Percentiles rank a stretch among this genome's conserved stretches.
These are phyloP conservation scores for Campopleginae sp. DNA, from an alignment of 2,888 invertebrate species.

Conservation along the genomic window DNA sequence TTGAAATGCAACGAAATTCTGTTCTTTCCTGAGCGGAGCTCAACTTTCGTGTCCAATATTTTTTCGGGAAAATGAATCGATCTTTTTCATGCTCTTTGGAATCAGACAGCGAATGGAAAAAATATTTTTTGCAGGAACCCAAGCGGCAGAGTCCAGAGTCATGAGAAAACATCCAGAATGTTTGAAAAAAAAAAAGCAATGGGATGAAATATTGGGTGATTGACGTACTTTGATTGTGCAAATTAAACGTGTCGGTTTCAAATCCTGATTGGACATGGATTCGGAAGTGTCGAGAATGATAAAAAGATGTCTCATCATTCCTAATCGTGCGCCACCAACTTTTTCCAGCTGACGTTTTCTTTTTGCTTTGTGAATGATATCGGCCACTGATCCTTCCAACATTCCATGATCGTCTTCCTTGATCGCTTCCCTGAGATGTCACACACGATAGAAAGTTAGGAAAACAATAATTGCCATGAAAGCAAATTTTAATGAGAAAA, in stretches of 20 bases:
- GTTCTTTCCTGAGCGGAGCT: background rate
- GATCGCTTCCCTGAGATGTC: constrained; percentile 91
- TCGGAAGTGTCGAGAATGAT: constrained; percentile 97
- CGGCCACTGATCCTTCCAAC: constrained; percentile 95
- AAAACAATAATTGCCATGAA: background rate
- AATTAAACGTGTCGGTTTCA: constrained; percentile 96
- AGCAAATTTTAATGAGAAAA: background rate
- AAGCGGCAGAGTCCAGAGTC: too few relatives aligned
- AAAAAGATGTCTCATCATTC: constrained; percentile 99
- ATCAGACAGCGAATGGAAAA: too few relatives aligned
- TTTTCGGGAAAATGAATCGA: too few relatives aligned
- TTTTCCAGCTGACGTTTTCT: constrained; percentile 90
- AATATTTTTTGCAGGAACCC: too few relatives aligned
- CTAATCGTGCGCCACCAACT: constrained; percentile 92
- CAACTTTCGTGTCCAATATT: too few relatives aligned
- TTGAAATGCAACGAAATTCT: too few relatives aligned
- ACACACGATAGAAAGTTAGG: background rate
- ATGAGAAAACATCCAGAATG: too few relatives aligned
- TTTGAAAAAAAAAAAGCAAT: too few relatives aligned
- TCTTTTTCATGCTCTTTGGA: too few relatives aligned
- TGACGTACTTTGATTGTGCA: constrained; percentile 92
- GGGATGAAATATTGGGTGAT: background rate
- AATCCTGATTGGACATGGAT: constrained; percentile 97
- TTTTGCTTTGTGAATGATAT: constrained; percentile 95
- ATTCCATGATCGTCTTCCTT: constrained; percentile 98